Conservation (phyloP, 35 echinoderm and acorn worm species). For the Acanthaster planci region DNA sequence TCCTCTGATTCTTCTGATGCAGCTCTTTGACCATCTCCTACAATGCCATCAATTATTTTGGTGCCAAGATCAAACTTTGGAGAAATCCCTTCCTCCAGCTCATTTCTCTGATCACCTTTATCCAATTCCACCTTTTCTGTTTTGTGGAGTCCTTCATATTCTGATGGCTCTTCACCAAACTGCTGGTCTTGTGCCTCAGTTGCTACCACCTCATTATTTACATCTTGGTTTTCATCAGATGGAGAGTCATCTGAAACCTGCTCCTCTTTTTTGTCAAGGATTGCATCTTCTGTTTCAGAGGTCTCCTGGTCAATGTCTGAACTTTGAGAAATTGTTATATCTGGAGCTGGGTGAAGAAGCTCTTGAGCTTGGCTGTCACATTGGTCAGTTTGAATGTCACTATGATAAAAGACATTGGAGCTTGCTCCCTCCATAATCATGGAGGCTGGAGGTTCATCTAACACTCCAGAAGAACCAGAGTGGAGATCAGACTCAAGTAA, state of each 20-base stretch:
- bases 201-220: background rate
- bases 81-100: background rate
- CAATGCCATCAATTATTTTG: too few species aligned
- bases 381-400: background rate
- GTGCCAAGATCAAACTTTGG: background rate
- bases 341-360: background rate
- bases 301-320: background rate
- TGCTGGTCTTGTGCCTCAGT: too few species aligned
- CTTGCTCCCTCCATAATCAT: too few species aligned
- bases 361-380: background rate
- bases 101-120: background rate
- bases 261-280: too few species aligned
- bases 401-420: too few species aligned
- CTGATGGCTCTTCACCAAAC: too few species aligned
- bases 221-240: background rate
- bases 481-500: background rate
- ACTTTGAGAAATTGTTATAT: background rate
- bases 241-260: background rate
- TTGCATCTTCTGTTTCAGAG: background rate
- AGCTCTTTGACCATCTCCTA: background rate
- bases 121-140: background rate
- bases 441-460: background rate
- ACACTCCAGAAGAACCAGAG: background rate
- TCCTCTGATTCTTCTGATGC: background rate
- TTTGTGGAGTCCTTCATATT: background rate